phyloP scores from a whole-genome alignment of 2,888 invertebrate genomes.

The Xestia ashworthii region DNA sequence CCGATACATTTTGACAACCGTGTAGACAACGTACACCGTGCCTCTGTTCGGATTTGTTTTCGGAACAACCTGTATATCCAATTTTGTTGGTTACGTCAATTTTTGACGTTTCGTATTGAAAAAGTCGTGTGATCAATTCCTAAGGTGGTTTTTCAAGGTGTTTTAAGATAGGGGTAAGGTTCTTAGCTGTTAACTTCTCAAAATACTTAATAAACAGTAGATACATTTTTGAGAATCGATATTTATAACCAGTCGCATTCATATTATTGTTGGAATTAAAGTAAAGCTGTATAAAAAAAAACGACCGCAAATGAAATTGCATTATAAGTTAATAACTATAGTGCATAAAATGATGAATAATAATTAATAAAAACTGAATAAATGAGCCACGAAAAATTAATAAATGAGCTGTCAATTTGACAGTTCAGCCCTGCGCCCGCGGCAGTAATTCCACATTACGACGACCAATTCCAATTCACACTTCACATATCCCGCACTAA shows the following conservation, averaged over 20 bases:
- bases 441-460: conserved; percentile 21
- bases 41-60: conserved; percentile 59
- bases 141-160: neutral
- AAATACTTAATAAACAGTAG: neutral
- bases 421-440: conserved; percentile 50
- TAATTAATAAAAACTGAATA: conserved; percentile 4
- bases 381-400: conserved; percentile 30
- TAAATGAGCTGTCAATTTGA: conserved; percentile 49
- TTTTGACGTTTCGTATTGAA: conserved; percentile 1
- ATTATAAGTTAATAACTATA: neutral
- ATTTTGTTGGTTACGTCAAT: conserved; percentile 15
- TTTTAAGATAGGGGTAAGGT: neutral
- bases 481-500: conserved; percentile 51
- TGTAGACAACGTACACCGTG: conserved; percentile 67
- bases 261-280: neutral
- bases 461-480: conserved; percentile 41
- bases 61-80: conserved; percentile 55
- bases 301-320: neutral
- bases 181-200: neutral
- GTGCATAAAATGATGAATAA: conserved; percentile 2
- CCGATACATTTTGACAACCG: conserved; percentile 80
- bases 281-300: neutral
- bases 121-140: too few relatives aligned
- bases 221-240: neutral
- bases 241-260: neutral